A percentile compares a stretch with the other conserved stretches of the same genome.
Conservation (phyloP, 2,888 invertebrate genomes). For the Volucella inanis region DNA sequence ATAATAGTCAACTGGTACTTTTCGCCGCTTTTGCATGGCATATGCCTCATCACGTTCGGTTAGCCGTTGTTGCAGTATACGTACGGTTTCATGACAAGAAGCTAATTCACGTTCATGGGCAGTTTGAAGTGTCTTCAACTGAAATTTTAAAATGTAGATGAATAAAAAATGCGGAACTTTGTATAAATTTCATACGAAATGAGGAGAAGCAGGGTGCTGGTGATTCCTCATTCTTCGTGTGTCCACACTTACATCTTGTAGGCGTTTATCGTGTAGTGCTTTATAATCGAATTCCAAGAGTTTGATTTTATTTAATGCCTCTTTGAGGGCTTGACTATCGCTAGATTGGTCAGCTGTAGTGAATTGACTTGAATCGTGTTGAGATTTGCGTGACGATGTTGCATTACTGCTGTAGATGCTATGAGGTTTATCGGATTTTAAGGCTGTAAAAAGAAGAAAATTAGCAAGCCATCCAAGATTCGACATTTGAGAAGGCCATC, state of each 20-base stretch:
- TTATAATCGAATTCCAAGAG: conserved; percentile 90
- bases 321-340: conserved; percentile 81
- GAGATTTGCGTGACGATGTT: conserved; percentile 78
- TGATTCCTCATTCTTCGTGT: conserved; percentile 52
- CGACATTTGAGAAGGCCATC: background rate
- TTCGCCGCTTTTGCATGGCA: conserved; percentile 82
- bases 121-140: conserved; percentile 90
- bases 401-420: conserved; percentile 76
- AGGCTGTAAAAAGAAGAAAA: conserved; percentile 68
- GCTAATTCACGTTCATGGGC: conserved; percentile 88
- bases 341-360: conserved; percentile 78
- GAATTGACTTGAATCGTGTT: conserved; percentile 81
- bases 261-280: conserved; percentile 89
- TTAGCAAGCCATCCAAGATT: background rate
- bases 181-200: conserved; percentile 50
- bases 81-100: conserved; percentile 82
- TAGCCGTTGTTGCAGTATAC: conserved; percentile 82
- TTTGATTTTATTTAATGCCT: conserved; percentile 86
- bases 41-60: conserved; percentile 82
- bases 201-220: conserved; percentile 31
- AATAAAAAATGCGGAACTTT: conserved; percentile 35
- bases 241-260: conserved; percentile 88
- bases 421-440: conserved; percentile 73
- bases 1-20: conserved; percentile 83
- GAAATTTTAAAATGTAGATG: conserved; percentile 78